These are phyloP conservation scores for Leptopilina drosophilae DNA, from an alignment of 2,888 invertebrate genomes.

Conservation along the genomic window DNA sequence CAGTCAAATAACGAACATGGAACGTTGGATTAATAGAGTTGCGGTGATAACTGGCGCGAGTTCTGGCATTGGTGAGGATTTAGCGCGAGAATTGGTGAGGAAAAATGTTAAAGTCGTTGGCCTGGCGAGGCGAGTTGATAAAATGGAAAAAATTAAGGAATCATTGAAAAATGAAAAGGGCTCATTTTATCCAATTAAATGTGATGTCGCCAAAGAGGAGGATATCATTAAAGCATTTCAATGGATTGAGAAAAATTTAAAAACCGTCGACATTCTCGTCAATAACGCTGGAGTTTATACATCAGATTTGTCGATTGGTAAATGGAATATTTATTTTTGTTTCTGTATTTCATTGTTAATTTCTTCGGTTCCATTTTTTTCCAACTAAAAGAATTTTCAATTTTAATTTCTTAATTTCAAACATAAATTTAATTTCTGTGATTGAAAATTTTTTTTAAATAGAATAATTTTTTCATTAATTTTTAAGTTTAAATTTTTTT, in stretches of 20 bases:
- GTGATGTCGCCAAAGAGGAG: constrained; percentile 79
- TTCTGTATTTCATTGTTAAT: too few species aligned
- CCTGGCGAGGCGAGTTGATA: constrained; percentile 76
- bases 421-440: too few species aligned
- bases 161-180: constrained; percentile 67
- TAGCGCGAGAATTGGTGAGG: constrained; percentile 72
- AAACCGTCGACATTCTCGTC: constrained; percentile 80
- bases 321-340: too few species aligned
- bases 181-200: constrained; percentile 73
- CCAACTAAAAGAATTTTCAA: too few species aligned
- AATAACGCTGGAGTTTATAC: constrained; percentile 80
- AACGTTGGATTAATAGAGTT: constrained; percentile 76
- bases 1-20: constrained; percentile 60
- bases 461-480: too few species aligned
- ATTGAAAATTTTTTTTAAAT: too few species aligned
- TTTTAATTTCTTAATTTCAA: too few species aligned
- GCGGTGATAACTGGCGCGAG: constrained; percentile 78
- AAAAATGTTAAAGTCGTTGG: constrained; percentile 75
- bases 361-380: too few species aligned
- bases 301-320: constrained; percentile 66
- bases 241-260: constrained; percentile 77
- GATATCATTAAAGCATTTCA: constrained; percentile 79
- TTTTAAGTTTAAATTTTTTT: too few species aligned
- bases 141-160: constrained; percentile 67
- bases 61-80: constrained; percentile 76